Evolutionary conservation across 2,888 invertebrate species (phyloP).

Genomic region (Megaustenia siamemsis): DNA sequence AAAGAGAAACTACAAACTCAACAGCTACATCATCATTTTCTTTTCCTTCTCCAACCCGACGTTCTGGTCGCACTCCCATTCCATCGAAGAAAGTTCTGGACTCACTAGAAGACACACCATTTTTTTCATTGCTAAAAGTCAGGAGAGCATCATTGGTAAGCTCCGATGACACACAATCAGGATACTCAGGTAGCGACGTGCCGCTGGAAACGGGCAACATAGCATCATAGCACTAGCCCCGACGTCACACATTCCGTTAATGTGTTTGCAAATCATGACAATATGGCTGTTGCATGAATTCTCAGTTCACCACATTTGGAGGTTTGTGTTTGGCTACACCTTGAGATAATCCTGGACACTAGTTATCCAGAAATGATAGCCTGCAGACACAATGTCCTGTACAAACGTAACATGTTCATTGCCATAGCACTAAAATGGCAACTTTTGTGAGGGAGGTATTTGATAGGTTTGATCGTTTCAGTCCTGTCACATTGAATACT

Average conservation of each 20-base stretch:
- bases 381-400: no score
- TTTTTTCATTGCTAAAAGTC: background rate
- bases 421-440: no score
- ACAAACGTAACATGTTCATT: no score
- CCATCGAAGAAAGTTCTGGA: conserved; percentile 41
- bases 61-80: conserved; percentile 39
- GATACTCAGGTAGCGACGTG: conserved; percentile 23
- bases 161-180: conserved; percentile 39
- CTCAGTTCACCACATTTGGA: no score
- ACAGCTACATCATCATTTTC: background rate
- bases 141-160: conserved; percentile 13
- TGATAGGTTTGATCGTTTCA: no score
- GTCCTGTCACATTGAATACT: no score
- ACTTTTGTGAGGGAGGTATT: no score
- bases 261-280: background rate
- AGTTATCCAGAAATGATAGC: no score
- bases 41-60: conserved; percentile 40
- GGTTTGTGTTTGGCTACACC: no score
- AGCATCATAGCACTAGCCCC: background rate
- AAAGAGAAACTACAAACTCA: background rate
- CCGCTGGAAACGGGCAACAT: background rate
- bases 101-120: background rate
- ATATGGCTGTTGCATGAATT: background rate
- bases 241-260: background rate
- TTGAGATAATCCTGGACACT: no score